Evolutionary conservation across 2,797 vertebrate genomes (phyloP).

Genomic region (Momotus momota): DNA sequence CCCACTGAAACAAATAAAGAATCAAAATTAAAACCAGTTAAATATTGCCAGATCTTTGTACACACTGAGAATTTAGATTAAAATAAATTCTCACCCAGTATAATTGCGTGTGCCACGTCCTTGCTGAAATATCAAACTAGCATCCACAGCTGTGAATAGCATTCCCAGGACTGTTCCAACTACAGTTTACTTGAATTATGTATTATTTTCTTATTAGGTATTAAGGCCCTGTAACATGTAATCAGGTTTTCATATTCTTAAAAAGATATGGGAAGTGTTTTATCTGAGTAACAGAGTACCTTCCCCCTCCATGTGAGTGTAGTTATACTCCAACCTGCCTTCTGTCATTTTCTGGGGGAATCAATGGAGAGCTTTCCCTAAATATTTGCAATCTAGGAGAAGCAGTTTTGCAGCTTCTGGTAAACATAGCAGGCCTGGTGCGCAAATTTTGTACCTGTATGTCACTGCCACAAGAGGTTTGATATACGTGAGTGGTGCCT

Average conservation of each 20-base stretch:
- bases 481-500: background rate
- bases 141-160: background rate
- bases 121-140: background rate
- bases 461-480: background rate
- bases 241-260: background rate
- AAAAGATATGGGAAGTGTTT: background rate
- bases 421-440: background rate
- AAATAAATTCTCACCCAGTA: background rate
- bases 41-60: background rate
- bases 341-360: fast-evolving
- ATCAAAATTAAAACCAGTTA: background rate
- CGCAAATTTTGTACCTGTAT: background rate
- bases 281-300: background rate
- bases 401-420: background rate
- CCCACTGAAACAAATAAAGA: background rate
- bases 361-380: background rate
- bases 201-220: background rate
- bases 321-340: background rate
- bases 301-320: background rate
- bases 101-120: background rate
- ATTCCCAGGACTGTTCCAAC: background rate
- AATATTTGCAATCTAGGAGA: background rate
- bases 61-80: background rate
- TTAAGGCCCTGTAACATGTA: background rate
- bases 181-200: background rate